These are phyloP conservation scores for Bubo blakistoni DNA, from an alignment of 2,113 vertebrate species.

Conservation along the genomic window DNA sequence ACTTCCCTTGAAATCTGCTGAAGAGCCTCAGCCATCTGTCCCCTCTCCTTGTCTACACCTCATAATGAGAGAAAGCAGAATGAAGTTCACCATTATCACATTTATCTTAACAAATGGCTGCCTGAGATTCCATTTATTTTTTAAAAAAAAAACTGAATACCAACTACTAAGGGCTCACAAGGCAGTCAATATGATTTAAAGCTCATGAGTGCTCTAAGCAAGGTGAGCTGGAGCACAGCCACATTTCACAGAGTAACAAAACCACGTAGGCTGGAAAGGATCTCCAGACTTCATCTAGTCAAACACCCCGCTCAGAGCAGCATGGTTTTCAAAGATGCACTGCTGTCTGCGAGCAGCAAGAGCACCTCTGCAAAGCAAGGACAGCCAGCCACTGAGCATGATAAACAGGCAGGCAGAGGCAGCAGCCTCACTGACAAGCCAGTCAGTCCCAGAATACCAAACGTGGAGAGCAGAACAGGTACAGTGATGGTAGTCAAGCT, in stretches of 20 bases:
- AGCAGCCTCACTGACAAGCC: neutral
- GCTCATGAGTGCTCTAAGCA: neutral
- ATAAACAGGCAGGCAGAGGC: neutral
- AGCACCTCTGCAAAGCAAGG: neutral
- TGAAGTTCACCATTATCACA: neutral
- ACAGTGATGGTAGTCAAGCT: neutral
- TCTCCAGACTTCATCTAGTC: neutral
- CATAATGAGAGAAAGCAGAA: neutral
- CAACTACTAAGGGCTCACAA: neutral
- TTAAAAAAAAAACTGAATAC: neutral
- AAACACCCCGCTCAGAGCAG: neutral
- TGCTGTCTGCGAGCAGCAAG: neutral
- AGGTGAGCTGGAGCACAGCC: neutral
- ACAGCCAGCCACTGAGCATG: neutral
- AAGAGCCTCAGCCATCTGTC: neutral
- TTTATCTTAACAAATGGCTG: neutral
- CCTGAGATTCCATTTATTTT: neutral
- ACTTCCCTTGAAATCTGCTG: neutral
- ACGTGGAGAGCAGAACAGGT: rapidly evolving
- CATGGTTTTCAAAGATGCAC: neutral
- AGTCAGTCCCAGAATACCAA: neutral
- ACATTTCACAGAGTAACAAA: neutral
- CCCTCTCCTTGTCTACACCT: neutral
- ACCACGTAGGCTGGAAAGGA: neutral
- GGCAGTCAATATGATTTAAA: neutral